Percentiles rank a stretch among this genome's conserved stretches.
These are phyloP conservation scores for Drosophila malerkotliana DNA, from an alignment of 1,140 invertebrate species.

Conservation along the genomic window DNA sequence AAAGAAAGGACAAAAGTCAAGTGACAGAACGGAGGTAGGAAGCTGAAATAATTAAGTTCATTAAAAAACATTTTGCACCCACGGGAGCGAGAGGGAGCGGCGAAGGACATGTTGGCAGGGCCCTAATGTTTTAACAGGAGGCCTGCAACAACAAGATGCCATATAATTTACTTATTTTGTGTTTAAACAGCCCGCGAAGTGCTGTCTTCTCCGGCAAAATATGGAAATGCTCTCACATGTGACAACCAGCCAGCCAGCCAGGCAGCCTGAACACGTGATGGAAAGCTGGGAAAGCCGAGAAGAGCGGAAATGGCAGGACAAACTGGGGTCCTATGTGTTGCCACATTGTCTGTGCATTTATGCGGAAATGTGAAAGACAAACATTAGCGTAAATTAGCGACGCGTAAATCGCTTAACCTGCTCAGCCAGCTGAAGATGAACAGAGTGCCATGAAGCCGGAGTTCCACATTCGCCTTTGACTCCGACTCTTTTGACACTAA, in stretches of 20 bases:
- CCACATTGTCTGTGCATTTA: conserved; percentile 62
- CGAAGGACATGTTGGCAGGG: conserved; percentile 8
- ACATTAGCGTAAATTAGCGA: conserved; percentile 80
- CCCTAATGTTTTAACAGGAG: conserved; percentile 21
- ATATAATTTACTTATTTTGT: conserved; percentile 77
- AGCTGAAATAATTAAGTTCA: conserved; percentile 66
- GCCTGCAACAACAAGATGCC: conserved; percentile 29
- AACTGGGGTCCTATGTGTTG: conserved; percentile 14
- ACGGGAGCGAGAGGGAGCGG: conserved; percentile 6
- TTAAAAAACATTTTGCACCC: conserved; percentile 61
- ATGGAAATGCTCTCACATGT: conserved; percentile 48
- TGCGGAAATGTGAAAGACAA: conserved; percentile 77
- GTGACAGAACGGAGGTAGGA: conserved; percentile 15
- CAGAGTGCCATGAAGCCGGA: conserved; percentile 3
- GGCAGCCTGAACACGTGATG: conserved; percentile 5
- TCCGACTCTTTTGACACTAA: conserved; percentile 1
- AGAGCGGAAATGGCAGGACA: background rate
- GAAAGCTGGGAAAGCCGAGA: conserved; percentile 7
- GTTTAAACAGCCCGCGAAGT: conserved; percentile 70
- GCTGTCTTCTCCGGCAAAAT: conserved; percentile 38
- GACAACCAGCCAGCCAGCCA: conserved; percentile 10
- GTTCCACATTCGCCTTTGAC: conserved; percentile 25
- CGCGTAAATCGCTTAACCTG: conserved; percentile 75
- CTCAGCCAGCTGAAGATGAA: conserved; percentile 14
- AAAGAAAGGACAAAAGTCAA: conserved; percentile 26